Evolutionary conservation across 1,140 invertebrate species (phyloP), one percentile per base, ranked within the genome.

Genomic region (Drosophila rufa): DNA sequence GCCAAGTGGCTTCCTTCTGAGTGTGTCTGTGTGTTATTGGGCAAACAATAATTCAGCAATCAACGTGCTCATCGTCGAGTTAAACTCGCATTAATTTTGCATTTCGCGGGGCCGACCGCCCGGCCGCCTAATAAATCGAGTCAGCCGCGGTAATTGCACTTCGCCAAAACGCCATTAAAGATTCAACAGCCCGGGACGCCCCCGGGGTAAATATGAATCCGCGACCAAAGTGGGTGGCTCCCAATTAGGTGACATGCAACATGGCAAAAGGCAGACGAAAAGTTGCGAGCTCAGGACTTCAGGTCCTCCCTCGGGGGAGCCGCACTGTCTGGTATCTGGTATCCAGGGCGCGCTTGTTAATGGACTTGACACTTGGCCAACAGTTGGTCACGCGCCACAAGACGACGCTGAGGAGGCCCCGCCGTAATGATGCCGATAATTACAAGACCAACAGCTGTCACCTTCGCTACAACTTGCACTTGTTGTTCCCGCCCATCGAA

Each of bases 171-270:
- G 19, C 43, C 59, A 87, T 87, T 90, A 75, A 87, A 71, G 71
- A 75, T 75, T 89, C 77, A 84, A 66, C 51, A 77, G 71, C 64
- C 67, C 71, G 70, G 57, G 55, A 56, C 67, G 51, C 56, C 60
- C 69, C 43, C 50, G 73, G 27, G 62, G 77, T 64, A 64, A 73
- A 73, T 79, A 79, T 78, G 67, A 61, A 78, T 74, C 61, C 68
- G 55, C 55, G 47, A 30, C 25, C 45, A 64, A 43, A 56, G 56
- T 43, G 57, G 50, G 65, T 45, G 25, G 47, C 50, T 25, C 25
- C 64, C 85, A 87, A 87, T 87, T 87, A 87, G 80, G 64, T 85
- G 77, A 84, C 83, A 89, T 90, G 83, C 83, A 70, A 89, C 55
- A 83, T 64, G 46, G 50, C 43, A 30, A 46, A 46, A 48, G 51